Base-by-base conservation (phyloP, 2,797 vertebrate species). In the Babyrousa celebensis region DNA sequence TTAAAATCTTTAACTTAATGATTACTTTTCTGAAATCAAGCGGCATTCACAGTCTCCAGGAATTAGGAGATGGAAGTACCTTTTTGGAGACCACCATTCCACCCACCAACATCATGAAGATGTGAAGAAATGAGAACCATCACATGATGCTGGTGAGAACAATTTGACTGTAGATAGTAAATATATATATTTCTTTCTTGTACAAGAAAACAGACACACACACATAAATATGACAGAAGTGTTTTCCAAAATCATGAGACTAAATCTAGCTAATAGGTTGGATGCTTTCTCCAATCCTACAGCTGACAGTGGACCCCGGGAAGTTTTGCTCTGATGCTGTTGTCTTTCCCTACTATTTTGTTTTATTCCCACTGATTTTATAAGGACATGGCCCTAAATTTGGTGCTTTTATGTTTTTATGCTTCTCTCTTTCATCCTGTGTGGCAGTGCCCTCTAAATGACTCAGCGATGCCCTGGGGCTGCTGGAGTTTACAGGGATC, bases 81-180 rank as follows among this genome's bases (percentile, higher is more conserved):
- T 58, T 67, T 80, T 58, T 58, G 29, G 58, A 63, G 18, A 1
- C 17, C 32, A 27, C 17, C 52, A 54, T 79, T 85, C n/a, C 74
- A n/a, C 52, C n/a, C 20, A 16, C 1, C 63, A 70, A 17, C 62
- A 32, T 67, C 70, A 84, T 58, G n/a, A 80, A 82, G 20, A 68
- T 74, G 9, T 40, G 65, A 94, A 86, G 75, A 95, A 82, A 71
- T 20, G 27, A 27, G 23, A 80, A 23, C 27, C 54, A 60, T 63
- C 32, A 92, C 78, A 95, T 85, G 25, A 40, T 72, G 29, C 80
- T 88, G 60, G 23, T 90, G 23, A 86, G 40, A 95, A 90, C 21
- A 91, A 75, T 54, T 89, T 89, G 16, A 29, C 14, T 70, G 52
- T 4, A 68, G 27, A 29, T 43, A 90, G 72, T 71, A n/a, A 75